A percentile compares a stretch with the other conserved stretches of the same genome.
These are phyloP conservation scores for Falco berigora DNA, from an alignment of 2,797 vertebrate species.

Conservation along the genomic window DNA sequence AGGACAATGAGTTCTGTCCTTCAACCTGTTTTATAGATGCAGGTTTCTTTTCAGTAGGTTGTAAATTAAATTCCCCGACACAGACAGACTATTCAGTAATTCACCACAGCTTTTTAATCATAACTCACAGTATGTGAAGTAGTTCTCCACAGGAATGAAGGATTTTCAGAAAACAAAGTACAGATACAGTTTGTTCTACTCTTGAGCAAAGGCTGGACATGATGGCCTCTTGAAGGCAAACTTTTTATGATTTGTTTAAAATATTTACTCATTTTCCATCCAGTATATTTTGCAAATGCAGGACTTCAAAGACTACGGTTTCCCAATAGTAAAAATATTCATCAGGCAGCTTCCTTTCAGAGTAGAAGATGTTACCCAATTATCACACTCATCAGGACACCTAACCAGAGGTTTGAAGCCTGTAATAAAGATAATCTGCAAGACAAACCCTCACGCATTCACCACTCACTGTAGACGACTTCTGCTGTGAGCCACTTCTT, in stretches of 20 bases:
- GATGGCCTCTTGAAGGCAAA: background rate
- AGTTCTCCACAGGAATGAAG: slow-evolving; percentile 11
- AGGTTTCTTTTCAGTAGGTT: slow-evolving; percentile 7
- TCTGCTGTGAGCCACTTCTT: slow-evolving; percentile 28
- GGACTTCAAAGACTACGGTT: background rate
- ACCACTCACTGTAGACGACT: background rate
- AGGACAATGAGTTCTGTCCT: background rate
- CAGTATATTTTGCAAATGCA: background rate
- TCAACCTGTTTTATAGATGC: background rate
- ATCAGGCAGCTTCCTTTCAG: background rate
- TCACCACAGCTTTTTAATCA: slow-evolving; percentile 51
- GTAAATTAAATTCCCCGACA: slow-evolving; percentile 38
- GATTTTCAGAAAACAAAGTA: background rate
- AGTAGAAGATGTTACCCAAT: background rate
- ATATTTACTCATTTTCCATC: background rate
- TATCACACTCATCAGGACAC: background rate
- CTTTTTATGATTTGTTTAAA: background rate
- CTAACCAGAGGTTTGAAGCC: slow-evolving; percentile 15
- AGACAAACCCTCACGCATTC: background rate
- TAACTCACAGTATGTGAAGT: slow-evolving; percentile 54
- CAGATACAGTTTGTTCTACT: background rate
- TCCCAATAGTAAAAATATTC: background rate
- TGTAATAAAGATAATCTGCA: slow-evolving; percentile 9
- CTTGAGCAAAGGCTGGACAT: background rate
- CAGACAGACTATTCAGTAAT: background rate